phyloP scores from a whole-genome alignment of 2,797 vertebrate genomes.

The Otolemur crassicaudatus region DNA sequence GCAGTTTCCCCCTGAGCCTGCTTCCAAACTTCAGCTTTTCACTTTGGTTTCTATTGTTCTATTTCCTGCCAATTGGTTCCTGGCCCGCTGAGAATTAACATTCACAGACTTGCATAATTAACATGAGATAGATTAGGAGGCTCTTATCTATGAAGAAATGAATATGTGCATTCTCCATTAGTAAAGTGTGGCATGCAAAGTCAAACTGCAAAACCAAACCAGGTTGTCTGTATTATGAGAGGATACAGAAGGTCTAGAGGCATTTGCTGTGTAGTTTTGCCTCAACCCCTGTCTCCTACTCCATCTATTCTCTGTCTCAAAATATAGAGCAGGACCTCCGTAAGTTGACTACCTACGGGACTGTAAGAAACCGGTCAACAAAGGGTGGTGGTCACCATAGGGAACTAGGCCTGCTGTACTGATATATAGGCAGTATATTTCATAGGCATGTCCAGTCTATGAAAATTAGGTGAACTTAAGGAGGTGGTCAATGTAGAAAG shows the following conservation, averaged over 20 bases:
- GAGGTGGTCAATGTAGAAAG: too few species aligned
- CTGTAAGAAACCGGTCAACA: too few species aligned
- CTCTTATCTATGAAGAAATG: background rate
- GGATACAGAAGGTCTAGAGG: background rate
- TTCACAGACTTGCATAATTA: constrained; percentile 35
- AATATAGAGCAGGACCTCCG: background rate
- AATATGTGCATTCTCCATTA: background rate
- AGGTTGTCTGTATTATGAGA: background rate
- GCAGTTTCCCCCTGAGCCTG: background rate
- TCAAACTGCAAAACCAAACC: background rate
- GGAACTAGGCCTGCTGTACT: too few species aligned
- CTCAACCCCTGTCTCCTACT: background rate
- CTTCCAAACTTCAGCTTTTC: constrained; percentile 29
- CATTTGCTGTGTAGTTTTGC: background rate
- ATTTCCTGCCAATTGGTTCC: constrained; percentile 13
- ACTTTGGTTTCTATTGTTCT: constrained; percentile 50
- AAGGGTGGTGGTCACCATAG: too few species aligned
- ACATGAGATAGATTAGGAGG: background rate
- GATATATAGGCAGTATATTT: too few species aligned
- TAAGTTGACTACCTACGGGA: too few species aligned
- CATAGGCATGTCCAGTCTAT: too few species aligned
- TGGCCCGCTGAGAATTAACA: constrained; percentile 21
- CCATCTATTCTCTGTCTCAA: background rate
- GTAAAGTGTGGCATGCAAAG: background rate
- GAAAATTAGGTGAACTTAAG: too few species aligned